Conservation (phyloP, 2,888 invertebrate species). For the Ptilodon capucinus region DNA sequence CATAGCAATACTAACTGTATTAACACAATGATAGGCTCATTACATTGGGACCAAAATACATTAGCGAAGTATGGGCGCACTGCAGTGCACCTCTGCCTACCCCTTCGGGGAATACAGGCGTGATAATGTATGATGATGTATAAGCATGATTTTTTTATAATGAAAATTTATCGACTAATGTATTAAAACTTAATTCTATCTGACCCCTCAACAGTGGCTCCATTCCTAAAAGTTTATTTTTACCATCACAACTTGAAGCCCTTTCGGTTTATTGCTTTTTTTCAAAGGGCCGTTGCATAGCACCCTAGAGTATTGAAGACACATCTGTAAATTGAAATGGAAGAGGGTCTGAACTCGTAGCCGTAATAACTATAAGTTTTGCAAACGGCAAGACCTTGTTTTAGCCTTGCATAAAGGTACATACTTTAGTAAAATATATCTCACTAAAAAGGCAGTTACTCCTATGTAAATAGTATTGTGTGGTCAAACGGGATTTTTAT, state of each 20-base stretch:
- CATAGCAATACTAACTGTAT: too few relatives aligned
- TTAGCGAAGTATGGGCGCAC: too few relatives aligned
- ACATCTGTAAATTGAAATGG: conserved; percentile 72
- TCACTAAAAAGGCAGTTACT: background rate
- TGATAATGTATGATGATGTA: too few relatives aligned
- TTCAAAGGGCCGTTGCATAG: conserved; percentile 46
- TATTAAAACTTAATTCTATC: conserved; percentile 6
- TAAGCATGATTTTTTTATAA: too few relatives aligned
- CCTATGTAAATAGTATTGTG: background rate
- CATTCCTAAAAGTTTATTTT: conserved; percentile 31
- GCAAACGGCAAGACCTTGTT: conserved; percentile 32
- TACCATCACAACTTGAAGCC: conserved; percentile 44
- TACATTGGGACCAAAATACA: too few relatives aligned
- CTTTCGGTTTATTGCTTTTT: conserved; percentile 56
- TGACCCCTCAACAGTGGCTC: conserved; percentile 18
- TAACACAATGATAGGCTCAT: too few relatives aligned
- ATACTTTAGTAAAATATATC: background rate
- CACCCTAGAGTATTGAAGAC: conserved; percentile 61
- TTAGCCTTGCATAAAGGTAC: background rate
- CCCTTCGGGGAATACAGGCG: too few relatives aligned
- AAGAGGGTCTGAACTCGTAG: conserved; percentile 67
- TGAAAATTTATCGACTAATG: background rate
- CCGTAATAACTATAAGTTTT: conserved; percentile 61
- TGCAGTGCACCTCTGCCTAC: too few relatives aligned
- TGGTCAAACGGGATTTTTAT: too few relatives aligned